Conservation (phyloP, 2,797 vertebrate genomes). For the Morelia viridis region DNA sequence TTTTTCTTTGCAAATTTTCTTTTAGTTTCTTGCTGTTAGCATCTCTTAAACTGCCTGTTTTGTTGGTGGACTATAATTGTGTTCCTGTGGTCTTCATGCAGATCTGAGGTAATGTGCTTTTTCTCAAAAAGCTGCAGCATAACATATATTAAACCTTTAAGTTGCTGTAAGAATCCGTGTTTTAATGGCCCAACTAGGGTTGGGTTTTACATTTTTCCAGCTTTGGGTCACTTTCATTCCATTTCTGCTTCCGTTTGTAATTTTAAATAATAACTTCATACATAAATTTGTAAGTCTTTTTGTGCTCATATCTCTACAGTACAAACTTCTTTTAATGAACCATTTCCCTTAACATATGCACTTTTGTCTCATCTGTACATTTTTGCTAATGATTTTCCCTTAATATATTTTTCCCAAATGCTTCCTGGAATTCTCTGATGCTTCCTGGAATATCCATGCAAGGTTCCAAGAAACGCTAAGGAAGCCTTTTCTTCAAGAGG, state of each 20-base stretch:
- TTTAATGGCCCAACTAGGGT: not conserved
- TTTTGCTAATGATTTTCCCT: too few species aligned
- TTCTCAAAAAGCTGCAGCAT: not conserved
- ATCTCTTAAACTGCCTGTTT: not conserved
- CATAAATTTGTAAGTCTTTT: not conserved
- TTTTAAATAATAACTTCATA: not conserved
- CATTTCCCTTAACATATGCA: not conserved
- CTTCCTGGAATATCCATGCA: too few species aligned
- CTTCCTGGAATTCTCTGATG: too few species aligned
- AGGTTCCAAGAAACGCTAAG: too few species aligned
- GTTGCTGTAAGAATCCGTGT: not conserved
- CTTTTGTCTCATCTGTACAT: too few species aligned
- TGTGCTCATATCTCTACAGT: not conserved
- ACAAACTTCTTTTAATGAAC: not conserved
- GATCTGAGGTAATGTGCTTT: not conserved
- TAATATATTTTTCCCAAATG: too few species aligned
- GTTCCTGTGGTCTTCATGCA: not conserved
- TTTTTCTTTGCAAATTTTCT: not conserved
- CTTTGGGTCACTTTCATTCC: not conserved
- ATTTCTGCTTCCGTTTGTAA: not conserved
- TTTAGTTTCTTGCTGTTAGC: not conserved
- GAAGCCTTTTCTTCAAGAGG: too few species aligned
- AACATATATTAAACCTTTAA: not conserved
- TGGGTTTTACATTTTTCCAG: not conserved
- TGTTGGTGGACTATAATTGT: slow-evolving; percentile 19